A percentile compares a stretch with the other conserved stretches of the same genome.
phyloP scores from a whole-genome alignment of 2,797 vertebrate genomes.

The Micrastur ruficollis region DNA sequence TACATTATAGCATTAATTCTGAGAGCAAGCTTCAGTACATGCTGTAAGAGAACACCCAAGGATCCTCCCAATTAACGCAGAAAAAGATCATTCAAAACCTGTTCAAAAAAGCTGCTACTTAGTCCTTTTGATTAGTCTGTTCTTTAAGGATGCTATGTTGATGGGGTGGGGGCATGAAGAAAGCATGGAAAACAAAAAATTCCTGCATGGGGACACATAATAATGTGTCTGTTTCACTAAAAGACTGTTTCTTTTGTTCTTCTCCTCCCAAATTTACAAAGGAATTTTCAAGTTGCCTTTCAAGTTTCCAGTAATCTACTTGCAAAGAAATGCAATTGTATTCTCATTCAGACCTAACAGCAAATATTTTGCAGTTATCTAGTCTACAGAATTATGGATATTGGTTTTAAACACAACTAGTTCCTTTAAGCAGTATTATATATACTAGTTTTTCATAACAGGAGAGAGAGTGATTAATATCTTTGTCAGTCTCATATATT shows the following conservation, averaged over 20 bases:
- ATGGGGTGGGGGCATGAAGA: not conserved
- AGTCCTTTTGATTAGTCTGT: not conserved
- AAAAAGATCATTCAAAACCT: not conserved
- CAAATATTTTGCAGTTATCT: not conserved
- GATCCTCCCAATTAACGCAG: not conserved
- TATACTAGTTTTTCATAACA: not conserved
- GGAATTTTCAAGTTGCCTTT: not conserved
- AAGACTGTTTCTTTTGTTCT: not conserved
- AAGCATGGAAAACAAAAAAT: not conserved
- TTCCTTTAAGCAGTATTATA: not conserved
- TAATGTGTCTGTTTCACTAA: not conserved
- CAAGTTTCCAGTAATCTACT: not conserved
- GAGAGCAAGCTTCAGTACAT: not conserved
- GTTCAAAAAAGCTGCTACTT: not conserved
- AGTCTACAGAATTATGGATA: not conserved
- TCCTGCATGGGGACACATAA: not conserved
- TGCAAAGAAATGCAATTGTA: not conserved
- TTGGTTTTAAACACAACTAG: not conserved
- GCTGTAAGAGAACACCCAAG: not conserved
- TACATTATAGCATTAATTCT: not conserved
- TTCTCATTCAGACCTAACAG: not conserved
- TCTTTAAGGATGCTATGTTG: not conserved
- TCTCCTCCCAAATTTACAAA: not conserved
- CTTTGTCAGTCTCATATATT: rapidly evolving
- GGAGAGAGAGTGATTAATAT: not conserved